Evolutionary conservation across 2,888 invertebrate species (phyloP), one percentile per base, ranked within the genome.

Genomic region (Drosophila robusta): DNA sequence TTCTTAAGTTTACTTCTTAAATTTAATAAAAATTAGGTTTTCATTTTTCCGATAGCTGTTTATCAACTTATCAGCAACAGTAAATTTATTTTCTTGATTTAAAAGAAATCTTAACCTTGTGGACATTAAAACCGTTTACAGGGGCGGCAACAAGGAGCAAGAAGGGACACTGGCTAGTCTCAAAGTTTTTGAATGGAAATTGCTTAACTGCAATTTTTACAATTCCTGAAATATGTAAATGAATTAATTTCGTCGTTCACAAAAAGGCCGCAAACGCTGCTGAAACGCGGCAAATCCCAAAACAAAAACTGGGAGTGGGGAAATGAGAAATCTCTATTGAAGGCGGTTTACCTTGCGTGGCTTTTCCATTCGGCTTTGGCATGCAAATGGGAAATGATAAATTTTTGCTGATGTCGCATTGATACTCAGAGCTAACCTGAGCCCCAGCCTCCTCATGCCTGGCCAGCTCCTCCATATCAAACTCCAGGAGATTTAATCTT

Each of bases 171-270:
- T 9, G 29, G 29, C 29, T 29, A 12, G 34, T 12, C 34, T 34
- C 11, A 34, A 34, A 36, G 18, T 34, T 32, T 22, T 55, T n/a
- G 39, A 54, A 68, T 41, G 44, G 26, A 76, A 82, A 82, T 66
- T 79, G 83, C 88, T 83, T 61, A 77, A 58, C 62, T 57, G 83
- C 88, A 80, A 51, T 67, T 84, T 66, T 66, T 58, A 32, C 22
- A 54, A 52, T 32, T 38, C 39, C 45, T n/a, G 34, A 14, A 32
- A 60, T 39, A n/a, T 64, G 68, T 61, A 79, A 83, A 87, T 83
- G 77, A 83, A 83, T 87, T 83, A 77, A 88, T 83, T 66, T 50
- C 47, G 36, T 51, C 42, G 54, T n/a, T n/a, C 75, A 71, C 42
- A 47, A 63, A 51, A 56, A 11, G 51, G 14, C n/a, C 44, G 38